phyloP scores from a whole-genome alignment of 2,797 vertebrate species.

The Ctenopoma multispine region DNA sequence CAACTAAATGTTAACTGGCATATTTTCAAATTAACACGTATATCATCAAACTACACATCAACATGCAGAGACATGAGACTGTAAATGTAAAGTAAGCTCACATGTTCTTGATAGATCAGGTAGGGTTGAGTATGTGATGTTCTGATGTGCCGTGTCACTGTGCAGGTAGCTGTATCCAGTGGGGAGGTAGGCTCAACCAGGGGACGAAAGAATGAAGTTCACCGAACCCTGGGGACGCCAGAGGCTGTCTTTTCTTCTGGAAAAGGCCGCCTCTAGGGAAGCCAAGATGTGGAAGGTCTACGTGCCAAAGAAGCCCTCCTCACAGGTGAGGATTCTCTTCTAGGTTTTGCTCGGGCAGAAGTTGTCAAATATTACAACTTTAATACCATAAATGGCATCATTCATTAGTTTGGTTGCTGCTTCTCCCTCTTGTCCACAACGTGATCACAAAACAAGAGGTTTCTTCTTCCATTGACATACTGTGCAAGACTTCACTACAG shows the following conservation, averaged over 20 bases:
- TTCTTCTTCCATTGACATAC: constrained; percentile 24
- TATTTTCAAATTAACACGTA: no score
- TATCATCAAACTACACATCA: no score
- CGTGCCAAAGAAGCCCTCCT: constrained; percentile 91
- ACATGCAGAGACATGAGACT: not conserved
- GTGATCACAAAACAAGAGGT: not conserved
- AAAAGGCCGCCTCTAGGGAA: constrained; percentile 96
- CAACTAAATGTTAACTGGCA: not conserved
- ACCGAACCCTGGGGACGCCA: constrained; percentile 93
- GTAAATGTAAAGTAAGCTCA: not conserved
- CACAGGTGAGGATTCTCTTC: constrained; percentile 85
- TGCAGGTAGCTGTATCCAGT: constrained; percentile 97
- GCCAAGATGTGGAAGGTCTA: constrained; percentile 94
- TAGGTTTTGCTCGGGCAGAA: no score
- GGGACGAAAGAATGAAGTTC: constrained; percentile 93
- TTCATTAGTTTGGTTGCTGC: not conserved
- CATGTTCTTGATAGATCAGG: not conserved
- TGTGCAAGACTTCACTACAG: not conserved
- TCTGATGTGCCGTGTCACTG: constrained; percentile 13
- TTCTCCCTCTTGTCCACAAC: not conserved
- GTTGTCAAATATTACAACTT: no score
- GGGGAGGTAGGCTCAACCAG: constrained; percentile 93
- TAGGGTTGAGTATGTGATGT: not conserved
- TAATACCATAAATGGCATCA: not conserved
- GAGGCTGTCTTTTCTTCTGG: constrained; percentile 95